A percentile compares a stretch with the other conserved stretches of the same genome.
Conservation (phyloP, 2,888 invertebrate species). For the Hirtodrosophila confusa region DNA sequence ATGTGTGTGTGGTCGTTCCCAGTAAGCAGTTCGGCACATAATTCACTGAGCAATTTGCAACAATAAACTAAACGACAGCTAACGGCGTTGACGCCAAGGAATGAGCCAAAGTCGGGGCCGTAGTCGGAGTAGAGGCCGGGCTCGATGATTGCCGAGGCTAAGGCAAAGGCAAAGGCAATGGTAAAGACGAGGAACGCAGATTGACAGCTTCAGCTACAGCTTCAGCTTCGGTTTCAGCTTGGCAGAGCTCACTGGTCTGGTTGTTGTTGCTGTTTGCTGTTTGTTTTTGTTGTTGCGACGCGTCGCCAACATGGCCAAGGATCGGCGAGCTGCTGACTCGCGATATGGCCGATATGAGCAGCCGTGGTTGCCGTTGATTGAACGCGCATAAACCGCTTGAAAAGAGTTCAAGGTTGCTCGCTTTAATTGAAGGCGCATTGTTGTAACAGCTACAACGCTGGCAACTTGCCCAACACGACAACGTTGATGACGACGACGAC, state of each 20-base stretch:
- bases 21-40: constrained; percentile 76
- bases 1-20: constrained; percentile 63
- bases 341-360: constrained; percentile 62
- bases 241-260: constrained; percentile 33
- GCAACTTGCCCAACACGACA: constrained; percentile 36
- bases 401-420: constrained; percentile 80
- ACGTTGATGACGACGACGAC: constrained; percentile 24
- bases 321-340: constrained; percentile 49
- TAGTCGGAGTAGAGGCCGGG: constrained; percentile 29
- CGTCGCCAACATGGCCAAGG: constrained; percentile 57
- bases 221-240: constrained; percentile 22
- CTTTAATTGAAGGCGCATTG: constrained; percentile 74
- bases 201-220: constrained; percentile 62
- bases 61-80: constrained; percentile 78
- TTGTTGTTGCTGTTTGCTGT: constrained; percentile 30
- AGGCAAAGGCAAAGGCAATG: constrained; percentile 26
- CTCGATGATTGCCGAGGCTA: constrained; percentile 29
- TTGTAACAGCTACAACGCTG: constrained; percentile 66
- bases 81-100: constrained; percentile 75
- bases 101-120: constrained; percentile 55
- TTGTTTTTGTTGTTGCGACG: constrained; percentile 48
- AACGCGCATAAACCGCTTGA: constrained; percentile 70
- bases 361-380: constrained; percentile 61
- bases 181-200: constrained; percentile 63
- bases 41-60: constrained; percentile 76